Conservation (phyloP, 2,113 vertebrate genomes). For the Callionymus lyra region DNA sequence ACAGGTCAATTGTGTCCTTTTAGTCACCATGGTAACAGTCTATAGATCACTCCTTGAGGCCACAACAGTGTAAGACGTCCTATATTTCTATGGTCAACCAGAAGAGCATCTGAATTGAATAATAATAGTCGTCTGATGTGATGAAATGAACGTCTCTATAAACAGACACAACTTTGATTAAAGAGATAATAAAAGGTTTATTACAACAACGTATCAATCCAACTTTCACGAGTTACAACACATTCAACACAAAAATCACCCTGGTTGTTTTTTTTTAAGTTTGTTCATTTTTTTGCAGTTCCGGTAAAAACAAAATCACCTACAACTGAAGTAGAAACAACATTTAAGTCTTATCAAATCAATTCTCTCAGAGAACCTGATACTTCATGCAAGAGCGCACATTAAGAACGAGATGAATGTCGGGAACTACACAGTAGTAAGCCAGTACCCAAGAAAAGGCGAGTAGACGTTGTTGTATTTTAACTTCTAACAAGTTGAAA, state of each 20-base stretch:
- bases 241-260: constrained; percentile 63
- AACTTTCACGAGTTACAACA: constrained; percentile 69
- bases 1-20: too few relatives aligned
- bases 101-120: too few relatives aligned
- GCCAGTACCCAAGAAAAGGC: constrained; percentile 56
- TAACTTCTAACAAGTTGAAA: too few relatives aligned
- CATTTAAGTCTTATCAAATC: constrained; percentile 68
- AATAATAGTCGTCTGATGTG: too few relatives aligned
- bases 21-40: too few relatives aligned
- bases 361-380: constrained; percentile 89
- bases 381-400: constrained; percentile 95
- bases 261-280: constrained; percentile 7
- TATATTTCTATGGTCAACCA: too few relatives aligned
- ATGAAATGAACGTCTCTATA: too few relatives aligned
- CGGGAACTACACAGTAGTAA: constrained; percentile 75
- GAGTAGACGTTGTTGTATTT: too few relatives aligned
- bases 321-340: constrained; percentile 48
- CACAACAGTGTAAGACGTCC: too few relatives aligned
- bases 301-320: constrained; percentile 43
- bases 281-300: constrained; percentile 30
- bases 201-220: constrained; percentile 68
- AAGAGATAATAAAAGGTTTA: constrained; percentile 76
- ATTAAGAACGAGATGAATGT: constrained; percentile 66
- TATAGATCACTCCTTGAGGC: too few relatives aligned
- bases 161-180: constrained; percentile 12